phyloP scores from a whole-genome alignment of 2,888 invertebrate species.

The Athripsodes cinereus region DNA sequence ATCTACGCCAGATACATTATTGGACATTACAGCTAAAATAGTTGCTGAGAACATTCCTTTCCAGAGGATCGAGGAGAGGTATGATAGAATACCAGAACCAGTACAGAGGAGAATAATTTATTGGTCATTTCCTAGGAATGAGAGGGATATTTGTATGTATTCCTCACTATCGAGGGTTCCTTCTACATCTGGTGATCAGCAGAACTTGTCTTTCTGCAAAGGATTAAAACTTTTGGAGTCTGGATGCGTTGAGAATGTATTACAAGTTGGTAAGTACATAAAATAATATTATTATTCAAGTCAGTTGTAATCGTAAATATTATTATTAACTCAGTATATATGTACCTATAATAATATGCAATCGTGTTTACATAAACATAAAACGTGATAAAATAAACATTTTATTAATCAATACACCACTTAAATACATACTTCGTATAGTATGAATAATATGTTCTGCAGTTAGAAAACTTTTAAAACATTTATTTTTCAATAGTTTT shows the following conservation, averaged over 20 bases:
- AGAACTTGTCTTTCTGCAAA: slow-evolving; percentile 79
- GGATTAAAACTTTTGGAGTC: slow-evolving; percentile 78
- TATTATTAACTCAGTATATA: too few relatives aligned
- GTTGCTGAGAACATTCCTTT: slow-evolving; percentile 82
- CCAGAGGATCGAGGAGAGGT: slow-evolving; percentile 80
- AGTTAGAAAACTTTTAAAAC: too few relatives aligned
- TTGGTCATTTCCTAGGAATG: slow-evolving; percentile 85
- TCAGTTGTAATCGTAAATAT: too few relatives aligned
- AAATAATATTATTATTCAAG: neutral
- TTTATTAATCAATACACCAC: too few relatives aligned
- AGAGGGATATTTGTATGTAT: slow-evolving; percentile 86
- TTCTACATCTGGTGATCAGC: slow-evolving; percentile 54
- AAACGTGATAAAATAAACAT: too few relatives aligned
- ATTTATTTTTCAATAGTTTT: too few relatives aligned
- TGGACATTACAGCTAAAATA: slow-evolving; percentile 77
- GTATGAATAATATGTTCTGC: too few relatives aligned
- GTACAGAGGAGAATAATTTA: slow-evolving; percentile 82
- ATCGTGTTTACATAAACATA: too few relatives aligned
- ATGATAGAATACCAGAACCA: slow-evolving; percentile 82
- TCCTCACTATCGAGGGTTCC: slow-evolving; percentile 63
- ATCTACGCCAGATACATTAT: slow-evolving; percentile 62
- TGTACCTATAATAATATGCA: too few relatives aligned
- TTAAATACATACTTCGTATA: too few relatives aligned
- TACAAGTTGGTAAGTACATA: slow-evolving; percentile 77
- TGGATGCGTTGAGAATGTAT: slow-evolving; percentile 76